A percentile compares a stretch with the other conserved stretches of the same genome.
Conservation (phyloP, 2,888 invertebrate genomes). For the Patella ulyssiponensis region DNA sequence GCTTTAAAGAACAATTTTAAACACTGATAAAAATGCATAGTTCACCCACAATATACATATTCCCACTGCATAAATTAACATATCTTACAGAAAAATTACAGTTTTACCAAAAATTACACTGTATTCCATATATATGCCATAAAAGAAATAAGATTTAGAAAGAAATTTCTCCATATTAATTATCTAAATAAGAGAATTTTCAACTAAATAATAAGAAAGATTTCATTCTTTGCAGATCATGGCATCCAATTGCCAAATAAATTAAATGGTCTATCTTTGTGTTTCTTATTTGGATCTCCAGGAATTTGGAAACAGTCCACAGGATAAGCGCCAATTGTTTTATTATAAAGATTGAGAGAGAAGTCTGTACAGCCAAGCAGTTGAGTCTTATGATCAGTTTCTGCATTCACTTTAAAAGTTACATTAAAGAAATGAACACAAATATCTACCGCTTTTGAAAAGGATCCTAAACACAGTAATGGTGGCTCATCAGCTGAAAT, state of each 20-base stretch:
- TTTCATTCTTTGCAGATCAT: constrained; percentile 12
- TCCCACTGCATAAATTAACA: no score
- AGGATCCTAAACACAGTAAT: constrained; percentile 58
- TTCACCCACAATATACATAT: no score
- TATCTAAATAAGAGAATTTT: no score
- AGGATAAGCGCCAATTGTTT: constrained; percentile 58
- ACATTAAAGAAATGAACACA: constrained; percentile 62
- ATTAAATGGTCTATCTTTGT: constrained; percentile 31
- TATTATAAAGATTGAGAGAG: constrained; percentile 58
- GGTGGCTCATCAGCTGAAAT: constrained; percentile 63
- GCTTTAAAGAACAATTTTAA: no score
- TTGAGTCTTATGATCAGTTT: constrained; percentile 60
- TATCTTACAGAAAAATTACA: no score
- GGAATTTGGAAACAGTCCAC: constrained; percentile 66
- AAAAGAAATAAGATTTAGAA: no score
- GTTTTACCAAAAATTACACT: no score
- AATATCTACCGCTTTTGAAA: constrained; percentile 56
- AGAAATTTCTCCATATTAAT: no score
- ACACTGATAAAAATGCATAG: no score
- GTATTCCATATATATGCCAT: no score
- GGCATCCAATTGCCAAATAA: constrained; percentile 42
- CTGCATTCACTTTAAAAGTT: constrained; percentile 55
- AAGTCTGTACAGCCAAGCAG: constrained; percentile 59
- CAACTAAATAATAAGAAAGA: no score
- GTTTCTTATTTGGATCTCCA: constrained; percentile 45